Percentiles rank a stretch among this genome's conserved stretches.
phyloP scores from a whole-genome alignment of 2,113 vertebrate genomes.

The Sialia sialis region DNA sequence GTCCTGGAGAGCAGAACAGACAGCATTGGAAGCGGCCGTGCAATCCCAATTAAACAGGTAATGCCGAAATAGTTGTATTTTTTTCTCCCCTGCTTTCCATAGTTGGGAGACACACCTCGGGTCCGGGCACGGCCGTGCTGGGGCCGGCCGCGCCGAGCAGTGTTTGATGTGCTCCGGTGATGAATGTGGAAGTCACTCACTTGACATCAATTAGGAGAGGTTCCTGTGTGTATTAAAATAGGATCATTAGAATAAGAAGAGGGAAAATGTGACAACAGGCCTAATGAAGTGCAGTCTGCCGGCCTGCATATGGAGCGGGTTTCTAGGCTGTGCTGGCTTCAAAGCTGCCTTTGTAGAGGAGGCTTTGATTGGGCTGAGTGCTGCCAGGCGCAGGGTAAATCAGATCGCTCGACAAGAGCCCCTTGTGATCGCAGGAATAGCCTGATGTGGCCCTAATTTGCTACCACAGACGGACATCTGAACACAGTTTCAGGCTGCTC shows the following conservation, averaged over 20 bases:
- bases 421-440: constrained; percentile 78
- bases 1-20: constrained; percentile 91
- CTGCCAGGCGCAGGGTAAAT: constrained; percentile 70
- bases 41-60: constrained; percentile 99
- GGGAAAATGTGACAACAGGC: constrained; percentile 76
- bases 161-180: constrained; percentile 82
- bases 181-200: constrained; percentile 92
- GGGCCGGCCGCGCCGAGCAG: neutral
- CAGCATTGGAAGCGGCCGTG: constrained; percentile 96
- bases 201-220: constrained; percentile 97
- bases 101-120: constrained; percentile 66
- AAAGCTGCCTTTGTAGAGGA: constrained; percentile 79
- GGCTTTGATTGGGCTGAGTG: constrained; percentile 81
- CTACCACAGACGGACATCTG: constrained; percentile 77
- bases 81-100: neutral
- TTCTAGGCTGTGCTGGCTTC: constrained; percentile 73
- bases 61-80: neutral
- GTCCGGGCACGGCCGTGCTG: neutral
- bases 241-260: constrained; percentile 95
- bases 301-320: constrained; percentile 77
- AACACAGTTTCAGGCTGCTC: constrained; percentile 77
- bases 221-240: constrained; percentile 87
- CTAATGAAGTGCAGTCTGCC: constrained; percentile 86
- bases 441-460: constrained; percentile 81
- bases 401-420: constrained; percentile 72